A percentile compares a stretch with the other conserved stretches of the same genome.
These are phyloP conservation scores for Chrosomus eos DNA, from an alignment of 2,797 vertebrate species.

Conservation along the genomic window DNA sequence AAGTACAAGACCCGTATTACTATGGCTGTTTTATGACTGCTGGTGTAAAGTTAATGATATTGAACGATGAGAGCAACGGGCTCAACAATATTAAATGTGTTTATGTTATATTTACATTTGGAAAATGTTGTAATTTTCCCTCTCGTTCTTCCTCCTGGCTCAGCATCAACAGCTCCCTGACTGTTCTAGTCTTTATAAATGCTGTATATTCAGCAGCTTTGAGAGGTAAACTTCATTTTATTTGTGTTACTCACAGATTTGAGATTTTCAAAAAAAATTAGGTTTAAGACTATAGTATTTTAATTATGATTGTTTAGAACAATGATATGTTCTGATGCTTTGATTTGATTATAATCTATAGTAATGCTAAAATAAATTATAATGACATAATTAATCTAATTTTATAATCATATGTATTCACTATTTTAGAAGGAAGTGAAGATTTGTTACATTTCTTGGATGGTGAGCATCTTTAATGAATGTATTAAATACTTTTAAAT, in stretches of 20 bases:
- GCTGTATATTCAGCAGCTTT: conserved; percentile 61
- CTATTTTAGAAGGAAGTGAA: conserved; percentile 61
- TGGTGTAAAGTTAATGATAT: conserved; percentile 12
- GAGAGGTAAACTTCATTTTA: conserved; percentile 65
- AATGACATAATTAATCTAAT: not conserved
- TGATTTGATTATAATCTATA: not conserved
- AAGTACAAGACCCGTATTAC: not conserved
- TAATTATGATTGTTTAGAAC: not conserved
- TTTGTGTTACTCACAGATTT: not conserved
- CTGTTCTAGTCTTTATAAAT: conserved; percentile 59
- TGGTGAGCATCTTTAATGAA: conserved; percentile 56
- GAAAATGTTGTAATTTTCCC: conserved; percentile 9
- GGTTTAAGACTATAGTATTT: not conserved
- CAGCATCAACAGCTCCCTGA: conserved; percentile 57
- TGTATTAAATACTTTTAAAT: not conserved
- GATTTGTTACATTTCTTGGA: conserved; percentile 67
- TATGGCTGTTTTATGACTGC: not conserved
- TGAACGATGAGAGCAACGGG: not conserved
- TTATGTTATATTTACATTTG: conserved; percentile 20
- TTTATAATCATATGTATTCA: not conserved
- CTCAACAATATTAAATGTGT: conserved; percentile 15
- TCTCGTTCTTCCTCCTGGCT: conserved; percentile 40
- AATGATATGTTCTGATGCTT: not conserved
- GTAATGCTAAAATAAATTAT: not conserved
- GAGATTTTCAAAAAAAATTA: not conserved